phyloP scores from a whole-genome alignment of 2,888 invertebrate genomes.

The Pimpla rufipes region DNA sequence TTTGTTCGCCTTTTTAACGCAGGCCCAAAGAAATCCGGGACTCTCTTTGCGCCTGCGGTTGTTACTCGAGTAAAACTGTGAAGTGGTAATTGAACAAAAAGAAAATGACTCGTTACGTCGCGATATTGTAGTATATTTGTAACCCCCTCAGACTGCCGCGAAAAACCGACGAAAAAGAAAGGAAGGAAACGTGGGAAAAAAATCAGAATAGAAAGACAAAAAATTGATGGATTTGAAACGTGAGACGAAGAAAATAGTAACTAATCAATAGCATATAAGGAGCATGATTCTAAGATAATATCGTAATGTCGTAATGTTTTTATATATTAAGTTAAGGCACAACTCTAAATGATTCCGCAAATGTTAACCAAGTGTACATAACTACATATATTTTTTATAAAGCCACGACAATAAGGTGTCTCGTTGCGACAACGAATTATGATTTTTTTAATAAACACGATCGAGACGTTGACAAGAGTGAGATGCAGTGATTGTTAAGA shows the following conservation, averaged over 20 bases:
- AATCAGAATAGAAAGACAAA: conserved; percentile 13
- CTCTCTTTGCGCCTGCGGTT: conserved; percentile 48
- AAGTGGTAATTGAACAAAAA: background rate
- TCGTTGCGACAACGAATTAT: conserved; percentile 38
- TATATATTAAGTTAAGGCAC: conserved; percentile 58
- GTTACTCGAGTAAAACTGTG: conserved; percentile 39
- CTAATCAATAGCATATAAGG: conserved; percentile 9
- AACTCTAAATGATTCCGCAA: conserved; percentile 59
- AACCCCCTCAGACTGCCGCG: conserved; percentile 38
- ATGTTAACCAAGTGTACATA: conserved; percentile 62
- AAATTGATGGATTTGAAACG: conserved; percentile 36
- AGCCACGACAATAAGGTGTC: conserved; percentile 28
- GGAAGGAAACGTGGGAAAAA: conserved; percentile 15
- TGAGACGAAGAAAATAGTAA: conserved; percentile 26
- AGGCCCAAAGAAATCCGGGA: conserved; percentile 48
- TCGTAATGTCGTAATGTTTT: conserved; percentile 44
- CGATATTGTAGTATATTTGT: conserved; percentile 28
- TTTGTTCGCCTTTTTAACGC: conserved; percentile 18
- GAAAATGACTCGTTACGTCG: conserved; percentile 30
- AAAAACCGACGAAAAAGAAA: conserved; percentile 12
- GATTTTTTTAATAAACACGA: conserved; percentile 21
- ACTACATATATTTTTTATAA: conserved; percentile 54
- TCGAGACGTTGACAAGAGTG: background rate
- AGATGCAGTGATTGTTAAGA: background rate
- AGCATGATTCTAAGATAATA: conserved; percentile 38